These are phyloP conservation scores for Lagodon rhomboides DNA, from an alignment of 2,797 vertebrate species.

Conservation along the genomic window DNA sequence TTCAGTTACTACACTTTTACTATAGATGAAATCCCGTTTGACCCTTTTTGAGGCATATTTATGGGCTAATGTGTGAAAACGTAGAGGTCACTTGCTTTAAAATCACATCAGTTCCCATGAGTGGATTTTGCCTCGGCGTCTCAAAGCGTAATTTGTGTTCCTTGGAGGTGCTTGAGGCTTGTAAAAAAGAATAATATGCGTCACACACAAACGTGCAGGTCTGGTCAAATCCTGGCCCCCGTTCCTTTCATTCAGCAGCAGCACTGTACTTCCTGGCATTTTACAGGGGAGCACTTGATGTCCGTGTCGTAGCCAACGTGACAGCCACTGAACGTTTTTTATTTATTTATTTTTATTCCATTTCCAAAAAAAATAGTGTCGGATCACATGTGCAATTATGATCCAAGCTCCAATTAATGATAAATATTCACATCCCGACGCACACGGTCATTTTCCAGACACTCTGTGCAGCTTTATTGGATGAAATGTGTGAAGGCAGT, in stretches of 20 bases:
- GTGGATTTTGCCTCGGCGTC: constrained; percentile 27
- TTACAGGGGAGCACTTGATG: constrained; percentile 56
- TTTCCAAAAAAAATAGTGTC: constrained; percentile 26
- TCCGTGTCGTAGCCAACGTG: constrained; percentile 44
- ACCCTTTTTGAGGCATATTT: constrained; percentile 27
- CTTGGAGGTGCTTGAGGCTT: constrained; percentile 30
- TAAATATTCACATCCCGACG: constrained; percentile 28
- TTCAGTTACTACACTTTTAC: constrained; percentile 43
- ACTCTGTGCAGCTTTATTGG: constrained; percentile 46
- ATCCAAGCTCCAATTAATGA: constrained; percentile 27
- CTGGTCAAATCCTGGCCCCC: constrained; percentile 61
- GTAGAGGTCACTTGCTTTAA: constrained; percentile 27
- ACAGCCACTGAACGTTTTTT: constrained; percentile 23
- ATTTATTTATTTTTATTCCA: constrained; percentile 17
- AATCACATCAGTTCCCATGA: constrained; percentile 27
- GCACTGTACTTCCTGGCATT: constrained; percentile 43
- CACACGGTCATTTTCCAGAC: constrained; percentile 36
- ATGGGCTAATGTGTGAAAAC: constrained; percentile 25
- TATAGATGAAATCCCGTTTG: constrained; percentile 15
- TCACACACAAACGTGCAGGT: constrained; percentile 59
- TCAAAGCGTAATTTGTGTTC: constrained; percentile 25
- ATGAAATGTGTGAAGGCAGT: constrained; percentile 31
- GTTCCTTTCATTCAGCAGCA: constrained; percentile 50
- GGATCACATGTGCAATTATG: constrained; percentile 18
- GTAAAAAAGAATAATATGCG: constrained; percentile 55